These are phyloP conservation scores for Pycnomerus fuliginosus DNA, from an alignment of 2,888 invertebrate genomes.

Conservation along the genomic window DNA sequence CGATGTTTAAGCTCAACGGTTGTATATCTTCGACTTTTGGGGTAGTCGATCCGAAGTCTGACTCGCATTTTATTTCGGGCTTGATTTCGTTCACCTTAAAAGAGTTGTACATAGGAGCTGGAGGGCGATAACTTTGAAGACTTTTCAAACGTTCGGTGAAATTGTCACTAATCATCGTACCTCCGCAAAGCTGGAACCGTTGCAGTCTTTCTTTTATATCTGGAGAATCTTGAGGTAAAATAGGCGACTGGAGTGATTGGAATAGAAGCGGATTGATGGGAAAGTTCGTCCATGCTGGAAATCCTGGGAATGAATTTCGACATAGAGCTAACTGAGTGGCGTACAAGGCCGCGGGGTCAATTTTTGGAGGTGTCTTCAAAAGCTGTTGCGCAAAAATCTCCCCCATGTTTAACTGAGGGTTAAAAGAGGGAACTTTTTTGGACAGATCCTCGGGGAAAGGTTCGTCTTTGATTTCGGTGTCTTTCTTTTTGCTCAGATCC, in stretches of 20 bases:
- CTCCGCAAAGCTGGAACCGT: constrained; percentile 69
- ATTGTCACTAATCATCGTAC: constrained; percentile 61
- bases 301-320: constrained; percentile 53
- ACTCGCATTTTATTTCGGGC: constrained; percentile 22
- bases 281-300: constrained; percentile 56
- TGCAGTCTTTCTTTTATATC: constrained; percentile 70
- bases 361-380: constrained; percentile 62
- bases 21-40: constrained; percentile 56
- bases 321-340: constrained; percentile 64
- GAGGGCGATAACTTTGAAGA: constrained; percentile 29
- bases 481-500: constrained; percentile 77
- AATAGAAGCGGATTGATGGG: constrained; percentile 67
- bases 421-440: constrained; percentile 47
- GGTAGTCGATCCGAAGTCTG: constrained; percentile 23
- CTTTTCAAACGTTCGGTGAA: constrained; percentile 38
- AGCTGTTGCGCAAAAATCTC: constrained; percentile 68
- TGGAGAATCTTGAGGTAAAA: constrained; percentile 59
- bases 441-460: constrained; percentile 53
- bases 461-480: constrained; percentile 31
- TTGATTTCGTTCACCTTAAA: constrained; percentile 35
- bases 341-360: constrained; percentile 62
- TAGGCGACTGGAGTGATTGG: constrained; percentile 57
- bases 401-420: constrained; percentile 29
- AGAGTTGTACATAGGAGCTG: constrained; percentile 29
- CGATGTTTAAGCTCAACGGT: constrained; percentile 52